A percentile compares a stretch with the other conserved stretches of the same genome.
These are phyloP conservation scores for Acanthococcus lagerstroemiae DNA, from an alignment of 2,888 invertebrate species.

Conservation along the genomic window DNA sequence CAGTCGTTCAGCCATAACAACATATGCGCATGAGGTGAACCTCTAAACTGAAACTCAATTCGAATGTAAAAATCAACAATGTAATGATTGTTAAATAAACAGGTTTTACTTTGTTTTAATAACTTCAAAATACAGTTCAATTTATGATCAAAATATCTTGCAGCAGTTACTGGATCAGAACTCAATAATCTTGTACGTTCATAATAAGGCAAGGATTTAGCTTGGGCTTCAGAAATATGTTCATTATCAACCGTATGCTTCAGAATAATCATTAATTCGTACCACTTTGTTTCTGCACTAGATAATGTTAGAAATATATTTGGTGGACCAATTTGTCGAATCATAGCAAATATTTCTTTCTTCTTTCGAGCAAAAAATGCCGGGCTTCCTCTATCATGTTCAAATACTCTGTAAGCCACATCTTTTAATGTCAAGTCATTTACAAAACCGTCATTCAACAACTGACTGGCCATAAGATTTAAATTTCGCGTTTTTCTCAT, in stretches of 20 bases:
- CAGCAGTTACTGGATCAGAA: slow-evolving; percentile 35
- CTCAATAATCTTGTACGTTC: slow-evolving; percentile 33
- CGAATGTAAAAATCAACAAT: slow-evolving; percentile 32
- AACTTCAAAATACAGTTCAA: slow-evolving; percentile 23
- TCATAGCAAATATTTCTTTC: slow-evolving; percentile 33
- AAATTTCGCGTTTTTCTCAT: too few relatives aligned
- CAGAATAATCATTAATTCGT: slow-evolving; percentile 33
- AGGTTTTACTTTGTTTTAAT: slow-evolving; percentile 19
- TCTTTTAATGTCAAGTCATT: neutral
- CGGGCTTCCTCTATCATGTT: neutral
- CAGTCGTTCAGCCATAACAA: neutral
- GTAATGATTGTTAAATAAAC: slow-evolving; percentile 29
- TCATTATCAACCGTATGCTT: slow-evolving; percentile 17
- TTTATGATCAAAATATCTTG: slow-evolving; percentile 34
- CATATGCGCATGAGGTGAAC: slow-evolving; percentile 26
- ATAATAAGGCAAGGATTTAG: neutral
- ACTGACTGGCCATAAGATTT: too few relatives aligned
- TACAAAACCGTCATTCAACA: neutral
- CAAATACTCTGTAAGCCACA: neutral
- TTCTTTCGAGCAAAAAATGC: slow-evolving; percentile 3
- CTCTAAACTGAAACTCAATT: slow-evolving; percentile 34
- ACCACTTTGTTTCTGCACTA: slow-evolving; percentile 32
- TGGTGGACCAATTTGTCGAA: slow-evolving; percentile 33
- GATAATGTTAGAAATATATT: slow-evolving; percentile 34
- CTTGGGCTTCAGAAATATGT: neutral